Conservation (phyloP, 2,797 vertebrate genomes). For the Varecia variegata region DNA sequence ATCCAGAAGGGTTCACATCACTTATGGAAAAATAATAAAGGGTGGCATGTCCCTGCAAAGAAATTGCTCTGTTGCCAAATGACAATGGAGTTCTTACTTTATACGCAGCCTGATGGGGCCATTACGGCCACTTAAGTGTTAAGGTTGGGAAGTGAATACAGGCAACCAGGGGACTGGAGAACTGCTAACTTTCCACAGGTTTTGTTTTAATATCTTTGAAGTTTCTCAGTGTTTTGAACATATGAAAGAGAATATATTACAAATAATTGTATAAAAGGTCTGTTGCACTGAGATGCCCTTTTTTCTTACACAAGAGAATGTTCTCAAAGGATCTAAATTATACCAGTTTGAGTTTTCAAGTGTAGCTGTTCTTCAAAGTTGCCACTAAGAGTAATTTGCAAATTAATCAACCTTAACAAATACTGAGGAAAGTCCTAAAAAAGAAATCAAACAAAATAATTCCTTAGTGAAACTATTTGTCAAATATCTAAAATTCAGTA, state of each 20-base stretch:
- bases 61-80: background rate
- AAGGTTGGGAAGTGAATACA: background rate
- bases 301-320: background rate
- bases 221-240: constrained; percentile 21
- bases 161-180: background rate
- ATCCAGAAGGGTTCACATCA: background rate
- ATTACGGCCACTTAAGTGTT: background rate
- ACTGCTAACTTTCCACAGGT: background rate
- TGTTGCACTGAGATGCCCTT: background rate
- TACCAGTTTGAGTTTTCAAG: background rate
- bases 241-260: background rate
- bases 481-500: background rate
- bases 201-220: background rate
- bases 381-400: background rate
- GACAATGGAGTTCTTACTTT: background rate
- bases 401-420: background rate
- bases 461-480: background rate
- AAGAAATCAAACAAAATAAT: background rate
- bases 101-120: background rate
- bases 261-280: background rate
- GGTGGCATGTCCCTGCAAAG: background rate
- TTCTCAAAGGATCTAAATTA: background rate
- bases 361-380: background rate
- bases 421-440: background rate
- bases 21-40: background rate